Base-by-base conservation (phyloP, 2,113 vertebrate species). In the Amphiprion percula region DNA sequence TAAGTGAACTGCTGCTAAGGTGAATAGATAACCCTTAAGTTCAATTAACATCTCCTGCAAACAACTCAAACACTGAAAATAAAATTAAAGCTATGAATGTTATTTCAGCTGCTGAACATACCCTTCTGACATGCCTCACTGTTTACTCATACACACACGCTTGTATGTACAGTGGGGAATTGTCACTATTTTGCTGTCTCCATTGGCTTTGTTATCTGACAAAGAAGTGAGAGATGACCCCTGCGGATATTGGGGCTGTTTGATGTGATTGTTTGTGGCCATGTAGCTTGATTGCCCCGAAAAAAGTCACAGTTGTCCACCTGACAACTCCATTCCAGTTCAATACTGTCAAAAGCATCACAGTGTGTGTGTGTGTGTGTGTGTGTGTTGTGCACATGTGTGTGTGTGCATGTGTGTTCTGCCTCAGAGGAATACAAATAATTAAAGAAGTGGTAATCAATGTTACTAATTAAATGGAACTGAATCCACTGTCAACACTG, bases 321-420 rank as follows among this genome's bases (percentile, higher is more conserved):
- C 49, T 55, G 69, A 84, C 87, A 83, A 60, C 30, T 73, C 49
- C 15, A 76, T 79, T 84, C 28, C 56, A 77, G 30, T 17, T 46
- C 49, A 61, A 59, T 41, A 56, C 60, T 83, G 63, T 59, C 10
- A 54, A 33, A 63, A 60, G 21, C 63, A 53, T 30, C 15, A 30
- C 37, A 14, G 19, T 65, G 14, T 26, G 23, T 59, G 21, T 52
- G 23, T 23, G 17, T 71, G 11, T 69, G 19, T 39, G 26, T 21
- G 24, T 49, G 33, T n/a, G 67, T n/a, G n/a, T n/a, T 37, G 19
- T 23, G 17, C 67, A 8, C 66, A 15, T 24, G 26, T 19, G 24
- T 39, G 21, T 21, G 67, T 39, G 19, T 21, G 39, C 10, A 1
- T 28, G 4, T 19, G 56, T 62, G 49, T 21, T 62, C 24, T 44